phyloP scores from a whole-genome alignment of 2,113 vertebrate genomes.

The Phyllostomus discolor region DNA sequence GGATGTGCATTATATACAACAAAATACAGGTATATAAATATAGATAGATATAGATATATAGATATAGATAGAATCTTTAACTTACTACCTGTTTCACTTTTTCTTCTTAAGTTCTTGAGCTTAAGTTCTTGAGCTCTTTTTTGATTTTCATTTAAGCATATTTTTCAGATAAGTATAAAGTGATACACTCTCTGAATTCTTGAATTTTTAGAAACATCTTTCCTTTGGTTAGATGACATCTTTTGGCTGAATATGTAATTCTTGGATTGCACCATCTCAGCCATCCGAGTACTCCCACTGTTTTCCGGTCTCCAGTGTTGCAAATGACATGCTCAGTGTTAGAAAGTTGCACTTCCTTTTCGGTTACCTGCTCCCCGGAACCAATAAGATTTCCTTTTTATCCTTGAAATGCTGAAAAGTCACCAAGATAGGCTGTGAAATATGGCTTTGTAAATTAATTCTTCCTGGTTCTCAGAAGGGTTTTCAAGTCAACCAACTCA shows the following conservation, averaged over 20 bases:
- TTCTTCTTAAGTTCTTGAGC: background rate
- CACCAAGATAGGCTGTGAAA: background rate
- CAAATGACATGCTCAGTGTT: background rate
- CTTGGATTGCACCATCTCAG: background rate
- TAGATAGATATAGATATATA: no score
- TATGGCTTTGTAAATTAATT: background rate
- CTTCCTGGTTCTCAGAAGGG: background rate
- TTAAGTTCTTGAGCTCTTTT: background rate
- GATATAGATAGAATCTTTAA: no score
- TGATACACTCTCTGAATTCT: background rate
- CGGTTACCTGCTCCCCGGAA: background rate
- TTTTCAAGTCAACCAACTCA: background rate
- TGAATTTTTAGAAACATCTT: background rate
- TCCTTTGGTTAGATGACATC: background rate
- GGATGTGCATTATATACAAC: no score
- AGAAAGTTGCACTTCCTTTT: background rate
- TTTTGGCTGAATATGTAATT: background rate
- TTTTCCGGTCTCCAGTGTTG: background rate
- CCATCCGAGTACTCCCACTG: background rate
- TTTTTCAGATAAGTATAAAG: background rate
- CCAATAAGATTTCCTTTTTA: background rate
- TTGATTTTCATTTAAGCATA: background rate
- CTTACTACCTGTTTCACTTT: background rate
- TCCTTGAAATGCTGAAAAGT: background rate
- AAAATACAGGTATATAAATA: no score